Evolutionary conservation across 2,113 vertebrate genomes (phyloP).

Genomic region (Aptenodytes forsteri): DNA sequence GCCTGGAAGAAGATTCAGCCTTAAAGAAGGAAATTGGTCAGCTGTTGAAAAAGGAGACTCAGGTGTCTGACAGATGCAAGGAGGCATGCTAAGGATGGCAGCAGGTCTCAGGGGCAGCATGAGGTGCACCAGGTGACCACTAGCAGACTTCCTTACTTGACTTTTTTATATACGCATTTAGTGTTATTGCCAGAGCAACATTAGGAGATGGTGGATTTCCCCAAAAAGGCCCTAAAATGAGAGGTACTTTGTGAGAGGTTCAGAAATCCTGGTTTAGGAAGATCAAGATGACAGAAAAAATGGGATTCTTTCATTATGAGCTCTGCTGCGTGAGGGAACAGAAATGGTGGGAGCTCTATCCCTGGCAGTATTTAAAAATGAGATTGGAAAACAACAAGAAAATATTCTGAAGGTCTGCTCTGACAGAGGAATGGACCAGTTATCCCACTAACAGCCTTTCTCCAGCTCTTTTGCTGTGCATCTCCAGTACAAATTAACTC

Average conservation of each 20-base stretch:
- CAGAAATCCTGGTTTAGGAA: neutral
- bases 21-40: conserved; percentile 6
- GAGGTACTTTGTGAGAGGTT: neutral
- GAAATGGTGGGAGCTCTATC: neutral
- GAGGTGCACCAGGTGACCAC: neutral
- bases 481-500: neutral
- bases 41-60: neutral
- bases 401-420: neutral
- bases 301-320: neutral
- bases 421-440: neutral
- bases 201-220: neutral
- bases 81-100: neutral
- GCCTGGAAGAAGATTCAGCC: neutral
- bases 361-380: neutral
- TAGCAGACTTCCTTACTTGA: neutral
- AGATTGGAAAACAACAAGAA: neutral
- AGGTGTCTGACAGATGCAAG: neutral
- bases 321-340: neutral
- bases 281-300: neutral
- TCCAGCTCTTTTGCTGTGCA: neutral
- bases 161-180: neutral
- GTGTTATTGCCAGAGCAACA: neutral
- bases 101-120: neutral
- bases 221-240: neutral
- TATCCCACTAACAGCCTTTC: neutral